Percentiles rank a stretch among this genome's conserved stretches.
These are phyloP conservation scores for Hoplostethus mediterraneus DNA, from an alignment of 2,797 vertebrate species.

Conservation along the genomic window DNA sequence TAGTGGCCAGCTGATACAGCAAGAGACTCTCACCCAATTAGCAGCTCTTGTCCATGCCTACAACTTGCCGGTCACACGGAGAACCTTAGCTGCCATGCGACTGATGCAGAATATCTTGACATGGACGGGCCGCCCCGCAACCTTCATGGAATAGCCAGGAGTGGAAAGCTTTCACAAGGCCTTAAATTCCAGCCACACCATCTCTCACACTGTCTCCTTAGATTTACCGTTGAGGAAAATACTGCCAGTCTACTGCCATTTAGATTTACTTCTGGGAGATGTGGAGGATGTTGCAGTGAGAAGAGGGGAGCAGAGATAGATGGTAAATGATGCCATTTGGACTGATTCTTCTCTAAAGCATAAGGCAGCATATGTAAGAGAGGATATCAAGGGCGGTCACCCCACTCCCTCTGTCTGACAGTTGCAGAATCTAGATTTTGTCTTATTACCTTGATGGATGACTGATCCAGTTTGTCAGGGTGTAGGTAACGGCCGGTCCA, in stretches of 20 bases:
- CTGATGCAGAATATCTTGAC: slow-evolving; percentile 61
- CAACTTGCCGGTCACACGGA: slow-evolving; percentile 55
- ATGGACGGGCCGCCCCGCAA: slow-evolving; percentile 58
- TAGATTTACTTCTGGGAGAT: slow-evolving; percentile 79
- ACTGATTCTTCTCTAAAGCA: slow-evolving; percentile 62
- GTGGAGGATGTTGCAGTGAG: slow-evolving; percentile 68
- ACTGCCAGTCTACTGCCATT: slow-evolving; percentile 76
- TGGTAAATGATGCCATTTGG: slow-evolving; percentile 63
- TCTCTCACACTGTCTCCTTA: slow-evolving; percentile 76
- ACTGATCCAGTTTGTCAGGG: slow-evolving; percentile 61
- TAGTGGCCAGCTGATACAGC: slow-evolving; percentile 71
- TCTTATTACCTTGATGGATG: slow-evolving; percentile 72
- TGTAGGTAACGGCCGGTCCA: slow-evolving; percentile 60
- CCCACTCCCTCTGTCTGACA: slow-evolving; percentile 55
- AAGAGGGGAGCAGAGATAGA: slow-evolving; percentile 41
- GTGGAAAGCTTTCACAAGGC: slow-evolving; percentile 73
- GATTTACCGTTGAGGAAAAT: slow-evolving; percentile 77
- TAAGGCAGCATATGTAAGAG: slow-evolving; percentile 72
- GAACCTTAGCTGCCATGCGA: slow-evolving; percentile 47
- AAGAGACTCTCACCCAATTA: slow-evolving; percentile 81
- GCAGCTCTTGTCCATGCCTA: slow-evolving; percentile 64
- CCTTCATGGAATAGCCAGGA: slow-evolving; percentile 68
- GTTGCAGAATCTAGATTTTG: slow-evolving; percentile 69
- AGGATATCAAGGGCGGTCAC: slow-evolving; percentile 70
- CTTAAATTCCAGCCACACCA: slow-evolving; percentile 71